Percentiles rank a stretch among this genome's conserved stretches.
These are phyloP conservation scores for Andrena marginata DNA, from an alignment of 2,888 invertebrate species.

Conservation along the genomic window DNA sequence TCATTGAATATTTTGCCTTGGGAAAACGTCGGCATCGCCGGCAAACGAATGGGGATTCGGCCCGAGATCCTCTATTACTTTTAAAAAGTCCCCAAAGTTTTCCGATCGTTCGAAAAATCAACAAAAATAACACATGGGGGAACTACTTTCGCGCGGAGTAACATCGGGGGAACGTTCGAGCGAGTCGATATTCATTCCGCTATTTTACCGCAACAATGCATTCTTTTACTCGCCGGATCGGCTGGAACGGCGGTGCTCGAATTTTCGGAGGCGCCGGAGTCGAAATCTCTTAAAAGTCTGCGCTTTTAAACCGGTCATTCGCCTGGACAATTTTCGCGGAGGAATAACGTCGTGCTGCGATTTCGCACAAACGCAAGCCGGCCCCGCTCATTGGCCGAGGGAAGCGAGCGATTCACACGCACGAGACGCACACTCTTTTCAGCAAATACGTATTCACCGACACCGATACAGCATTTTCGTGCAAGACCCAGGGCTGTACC, in stretches of 20 bases:
- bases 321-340: slow-evolving; percentile 66
- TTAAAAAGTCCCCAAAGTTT: slow-evolving; percentile 35
- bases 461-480: slow-evolving; percentile 70
- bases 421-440: slow-evolving; percentile 61
- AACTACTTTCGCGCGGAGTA: slow-evolving; percentile 79
- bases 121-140: slow-evolving; percentile 65
- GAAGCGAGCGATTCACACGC: slow-evolving; percentile 71
- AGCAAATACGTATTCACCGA: slow-evolving; percentile 65
- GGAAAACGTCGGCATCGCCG: not conserved
- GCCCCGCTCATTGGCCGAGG: slow-evolving; percentile 72
- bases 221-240: slow-evolving; percentile 21
- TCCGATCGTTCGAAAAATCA: slow-evolving; percentile 47
- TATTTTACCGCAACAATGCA: slow-evolving; percentile 12
- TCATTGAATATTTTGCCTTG: not conserved
- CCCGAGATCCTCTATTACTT: not conserved
- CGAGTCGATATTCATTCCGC: slow-evolving; percentile 61
- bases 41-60: not conserved
- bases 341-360: slow-evolving; percentile 71
- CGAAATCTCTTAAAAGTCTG: slow-evolving; percentile 28
- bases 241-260: not conserved
- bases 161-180: slow-evolving; percentile 63
- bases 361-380: slow-evolving; percentile 68
- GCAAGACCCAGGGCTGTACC: slow-evolving; percentile 70
- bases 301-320: slow-evolving; percentile 21
- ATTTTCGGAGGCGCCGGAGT: slow-evolving; percentile 30